Evolutionary conservation across 2,888 invertebrate species (phyloP).

Genomic region (Scaptomyza cyrtandrae): DNA sequence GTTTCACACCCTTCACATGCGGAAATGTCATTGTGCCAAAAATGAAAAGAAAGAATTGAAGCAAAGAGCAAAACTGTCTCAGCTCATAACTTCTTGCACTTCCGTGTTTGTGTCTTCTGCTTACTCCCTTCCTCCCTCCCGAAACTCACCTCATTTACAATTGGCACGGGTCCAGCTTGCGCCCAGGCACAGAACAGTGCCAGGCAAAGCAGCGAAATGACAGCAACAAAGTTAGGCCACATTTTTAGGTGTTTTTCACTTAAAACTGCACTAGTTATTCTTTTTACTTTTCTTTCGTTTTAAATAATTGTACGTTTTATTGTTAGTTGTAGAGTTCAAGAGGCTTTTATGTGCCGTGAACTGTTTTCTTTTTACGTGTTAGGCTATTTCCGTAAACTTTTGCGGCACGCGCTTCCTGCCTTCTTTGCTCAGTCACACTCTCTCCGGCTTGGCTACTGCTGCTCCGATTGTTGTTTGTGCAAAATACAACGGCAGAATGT

Average conservation of each 20-base stretch:
- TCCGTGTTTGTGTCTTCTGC: slow-evolving; percentile 3
- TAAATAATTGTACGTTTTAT: slow-evolving; percentile 41
- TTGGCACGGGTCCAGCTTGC: slow-evolving; percentile 82
- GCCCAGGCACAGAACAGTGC: slow-evolving; percentile 63
- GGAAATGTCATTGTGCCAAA: slow-evolving; percentile 49
- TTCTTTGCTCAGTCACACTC: slow-evolving; percentile 38
- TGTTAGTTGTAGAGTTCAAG: slow-evolving; percentile 39
- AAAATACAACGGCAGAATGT: slow-evolving; percentile 66
- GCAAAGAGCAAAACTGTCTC: slow-evolving; percentile 4
- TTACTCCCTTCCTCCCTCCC: slow-evolving; percentile 5
- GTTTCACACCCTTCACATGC: slow-evolving; percentile 15
- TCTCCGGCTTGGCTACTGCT: slow-evolving; percentile 29
- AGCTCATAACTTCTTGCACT: slow-evolving; percentile 19
- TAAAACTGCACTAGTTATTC: slow-evolving; percentile 37
- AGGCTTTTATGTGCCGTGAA: slow-evolving; percentile 25
- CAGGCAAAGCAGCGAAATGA: slow-evolving; percentile 63
- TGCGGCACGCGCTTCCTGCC: slow-evolving; percentile 71
- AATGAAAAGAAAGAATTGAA: slow-evolving; percentile 4
- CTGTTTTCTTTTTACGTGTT: slow-evolving; percentile 37
- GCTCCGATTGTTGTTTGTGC: slow-evolving; percentile 56
- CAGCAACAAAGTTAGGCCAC: slow-evolving; percentile 71
- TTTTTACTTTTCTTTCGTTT: slow-evolving; percentile 15
- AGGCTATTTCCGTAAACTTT: slow-evolving; percentile 77
- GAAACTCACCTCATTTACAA: slow-evolving; percentile 82
- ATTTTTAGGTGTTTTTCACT: slow-evolving; percentile 56